These are phyloP conservation scores for Toxotes jaculatrix DNA, from an alignment of 2,113 vertebrate species.

Conservation along the genomic window DNA sequence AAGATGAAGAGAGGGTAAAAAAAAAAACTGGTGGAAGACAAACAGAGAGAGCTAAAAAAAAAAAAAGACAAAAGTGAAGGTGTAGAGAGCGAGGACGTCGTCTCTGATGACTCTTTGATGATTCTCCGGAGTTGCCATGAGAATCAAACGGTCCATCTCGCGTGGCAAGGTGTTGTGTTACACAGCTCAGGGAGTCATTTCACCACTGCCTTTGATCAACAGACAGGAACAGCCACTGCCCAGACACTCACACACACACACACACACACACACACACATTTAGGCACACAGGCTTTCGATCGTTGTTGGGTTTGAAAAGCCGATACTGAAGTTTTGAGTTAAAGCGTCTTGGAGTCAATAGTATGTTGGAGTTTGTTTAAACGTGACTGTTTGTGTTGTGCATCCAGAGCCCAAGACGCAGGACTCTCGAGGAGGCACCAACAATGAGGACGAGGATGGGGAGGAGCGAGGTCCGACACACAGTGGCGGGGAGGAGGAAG, in stretches of 20 bases:
- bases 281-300: constrained; percentile 1
- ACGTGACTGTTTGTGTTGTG: constrained; percentile 8
- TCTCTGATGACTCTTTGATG: constrained; percentile 39
- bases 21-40: not conserved
- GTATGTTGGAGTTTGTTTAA: not conserved
- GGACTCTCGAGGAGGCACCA: constrained; percentile 68
- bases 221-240: constrained; percentile 61
- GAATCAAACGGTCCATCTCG: constrained; percentile 54
- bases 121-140: constrained; percentile 26
- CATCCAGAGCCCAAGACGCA: constrained; percentile 77
- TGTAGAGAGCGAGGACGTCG: not conserved
- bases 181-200: constrained; percentile 50
- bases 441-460: constrained; percentile 71
- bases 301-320: not conserved
- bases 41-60: too few species aligned
- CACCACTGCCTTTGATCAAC: constrained; percentile 73
- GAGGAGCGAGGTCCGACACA: constrained; percentile 56
- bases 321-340: not conserved
- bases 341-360: not conserved
- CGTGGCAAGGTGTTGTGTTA: constrained; percentile 62
- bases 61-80: not conserved
- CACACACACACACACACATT: constrained; percentile 2
- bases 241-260: constrained; percentile 31
- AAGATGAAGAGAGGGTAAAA: constrained; percentile 2
- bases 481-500: constrained; percentile 70